Evolutionary conservation across 2,113 vertebrate genomes (phyloP), one percentile per base, ranked within the genome.

Genomic region (Tragelaphus strepsiceros): DNA sequence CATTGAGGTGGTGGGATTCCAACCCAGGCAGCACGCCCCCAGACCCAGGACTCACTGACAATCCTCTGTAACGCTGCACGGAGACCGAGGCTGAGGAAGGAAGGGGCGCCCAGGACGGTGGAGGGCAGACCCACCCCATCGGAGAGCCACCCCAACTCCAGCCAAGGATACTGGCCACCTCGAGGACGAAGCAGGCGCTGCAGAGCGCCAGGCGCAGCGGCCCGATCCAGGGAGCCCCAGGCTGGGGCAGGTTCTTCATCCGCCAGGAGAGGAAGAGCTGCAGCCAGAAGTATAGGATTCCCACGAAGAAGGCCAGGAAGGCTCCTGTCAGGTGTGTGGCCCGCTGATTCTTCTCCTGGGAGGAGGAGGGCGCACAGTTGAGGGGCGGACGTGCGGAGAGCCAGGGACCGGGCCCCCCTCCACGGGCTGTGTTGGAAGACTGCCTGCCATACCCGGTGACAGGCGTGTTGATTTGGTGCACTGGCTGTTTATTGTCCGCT

Each of bases 281-380:
- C 17, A 99, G 22, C 99, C 99, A 99, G 98, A 99, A 99, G 97
- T 99, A 99, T 35, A 96, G 28, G 54, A 98, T 71, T 26, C 99
- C 99, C 6, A 99, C 10, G 15, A 98, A 43, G 56, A 99, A 99
- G 14, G 99, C 98, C 19, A 99, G 49, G 78, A 99, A 98, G 2
- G 99, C 99, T 5, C 99, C 99, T 0, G 98, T 22, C 46, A 99
- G 78, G 93, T 99, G 99, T 6, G 94, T 74, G 0, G 46, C 56
- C 77, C 71, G 83, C 56, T 98, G 21, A 30, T 99, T 98, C 3
- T 98, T 98, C 97, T 99, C 98, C 99, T 99, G 97, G 14, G 46
- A 59, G 16, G 39, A 82, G 22, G 56, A 61, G n/a, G 32, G 35
- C 19, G 30, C 6, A 54, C 46, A 90, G 21, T 9, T 58, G 64